Conservation (phyloP, 2,888 invertebrate genomes). For the Leptinotarsa rubiginosa region DNA sequence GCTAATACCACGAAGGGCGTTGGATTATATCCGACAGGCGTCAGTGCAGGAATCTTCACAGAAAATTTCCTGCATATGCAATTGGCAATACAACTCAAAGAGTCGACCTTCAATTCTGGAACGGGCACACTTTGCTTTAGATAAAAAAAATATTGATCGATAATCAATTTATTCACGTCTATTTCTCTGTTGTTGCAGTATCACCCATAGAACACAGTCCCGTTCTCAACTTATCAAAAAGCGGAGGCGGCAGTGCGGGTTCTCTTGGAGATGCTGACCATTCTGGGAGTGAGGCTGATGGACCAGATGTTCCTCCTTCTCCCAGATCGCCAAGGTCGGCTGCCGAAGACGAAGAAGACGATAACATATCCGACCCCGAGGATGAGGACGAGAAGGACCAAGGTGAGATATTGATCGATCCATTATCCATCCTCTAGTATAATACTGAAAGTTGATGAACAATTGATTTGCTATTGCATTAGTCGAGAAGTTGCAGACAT, state of each 20-base stretch:
- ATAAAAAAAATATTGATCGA: too few relatives aligned
- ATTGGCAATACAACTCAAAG: too few relatives aligned
- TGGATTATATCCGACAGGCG: too few relatives aligned
- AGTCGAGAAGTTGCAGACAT: too few relatives aligned
- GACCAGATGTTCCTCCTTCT: conserved; percentile 70
- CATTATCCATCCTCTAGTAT: background rate
- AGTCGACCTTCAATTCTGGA: too few relatives aligned
- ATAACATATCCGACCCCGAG: conserved; percentile 88
- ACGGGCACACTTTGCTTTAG: too few relatives aligned
- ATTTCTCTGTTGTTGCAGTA: conserved; percentile 68
- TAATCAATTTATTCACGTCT: background rate
- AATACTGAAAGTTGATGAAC: too few relatives aligned
- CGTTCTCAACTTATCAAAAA: conserved; percentile 90
- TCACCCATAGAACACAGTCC: conserved; percentile 90
- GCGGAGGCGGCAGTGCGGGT: conserved; percentile 80
- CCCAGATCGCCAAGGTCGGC: conserved; percentile 73
- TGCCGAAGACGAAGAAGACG: conserved; percentile 87
- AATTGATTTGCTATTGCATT: too few relatives aligned
- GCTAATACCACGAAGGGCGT: too few relatives aligned
- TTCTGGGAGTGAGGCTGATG: conserved; percentile 75
- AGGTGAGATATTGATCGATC: conserved; percentile 67
- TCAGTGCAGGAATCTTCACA: too few relatives aligned
- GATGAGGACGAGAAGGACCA: conserved; percentile 89
- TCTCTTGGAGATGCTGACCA: conserved; percentile 75
- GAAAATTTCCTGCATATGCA: too few relatives aligned